Evolutionary conservation across 1,140 invertebrate species (phyloP).

Genomic region (Bicyclus anynana): DNA sequence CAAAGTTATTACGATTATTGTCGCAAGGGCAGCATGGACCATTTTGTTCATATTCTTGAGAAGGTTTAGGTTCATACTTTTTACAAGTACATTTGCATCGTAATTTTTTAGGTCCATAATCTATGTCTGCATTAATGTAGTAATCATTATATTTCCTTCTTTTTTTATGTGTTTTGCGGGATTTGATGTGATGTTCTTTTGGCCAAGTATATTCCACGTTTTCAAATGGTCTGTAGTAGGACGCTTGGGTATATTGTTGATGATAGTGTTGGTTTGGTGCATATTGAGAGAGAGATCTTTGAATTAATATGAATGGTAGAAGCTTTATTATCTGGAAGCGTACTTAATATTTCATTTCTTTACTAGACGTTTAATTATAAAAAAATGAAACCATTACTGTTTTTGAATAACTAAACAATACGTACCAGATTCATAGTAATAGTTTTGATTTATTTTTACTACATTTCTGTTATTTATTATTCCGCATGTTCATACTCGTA

Average conservation of each 20-base stretch:
- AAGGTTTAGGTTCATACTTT: neutral
- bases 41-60: neutral
- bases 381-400: too few relatives aligned
- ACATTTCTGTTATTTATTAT: too few relatives aligned
- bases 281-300: conserved; percentile 2
- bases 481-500: too few relatives aligned
- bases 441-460: neutral
- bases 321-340: conserved; percentile 11
- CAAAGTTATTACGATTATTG: too few relatives aligned
- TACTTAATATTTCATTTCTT: neutral
- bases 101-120: conserved; percentile 1
- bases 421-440: conserved; percentile 1
- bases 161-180: neutral
- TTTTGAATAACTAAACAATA: neutral
- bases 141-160: neutral
- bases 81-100: conserved; percentile 14
- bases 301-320: conserved; percentile 12
- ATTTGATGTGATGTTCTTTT: neutral
- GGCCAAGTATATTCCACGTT: conserved; percentile 3
- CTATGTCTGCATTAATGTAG: conserved; percentile 1
- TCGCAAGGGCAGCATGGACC: neutral
- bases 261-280: neutral
- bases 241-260: conserved; percentile 3
- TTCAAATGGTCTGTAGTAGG: conserved; percentile 3
- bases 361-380: too few relatives aligned